These are phyloP conservation scores for Phodopus roborovskii DNA, from an alignment of 2,113 vertebrate genomes.

Conservation along the genomic window DNA sequence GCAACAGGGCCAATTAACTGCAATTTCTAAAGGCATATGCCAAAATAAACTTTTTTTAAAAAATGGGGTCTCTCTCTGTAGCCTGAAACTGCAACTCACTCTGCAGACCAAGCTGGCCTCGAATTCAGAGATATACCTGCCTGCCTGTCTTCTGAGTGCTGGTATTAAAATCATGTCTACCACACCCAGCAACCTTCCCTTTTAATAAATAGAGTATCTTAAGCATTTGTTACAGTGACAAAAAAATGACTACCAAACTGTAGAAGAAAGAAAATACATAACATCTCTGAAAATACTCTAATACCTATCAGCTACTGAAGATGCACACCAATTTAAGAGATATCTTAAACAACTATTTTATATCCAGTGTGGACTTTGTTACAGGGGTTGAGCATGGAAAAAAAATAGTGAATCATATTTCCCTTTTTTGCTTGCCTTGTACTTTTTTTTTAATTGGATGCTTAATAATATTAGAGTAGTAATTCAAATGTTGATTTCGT, in stretches of 20 bases:
- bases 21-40: background rate
- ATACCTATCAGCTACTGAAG: background rate
- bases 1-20: background rate
- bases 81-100: background rate
- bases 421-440: background rate
- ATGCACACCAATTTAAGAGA: background rate
- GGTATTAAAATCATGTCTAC: background rate
- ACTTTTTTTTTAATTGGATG: background rate
- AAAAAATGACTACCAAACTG: background rate
- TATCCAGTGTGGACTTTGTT: background rate
- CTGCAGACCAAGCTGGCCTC: background rate
- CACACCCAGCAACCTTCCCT: background rate
- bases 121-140: background rate
- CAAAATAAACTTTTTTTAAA: background rate
- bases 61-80: background rate
- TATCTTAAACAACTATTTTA: background rate
- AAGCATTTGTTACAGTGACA: background rate
- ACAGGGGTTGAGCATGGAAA: background rate
- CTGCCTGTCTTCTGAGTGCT: background rate
- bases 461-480: background rate
- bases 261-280: background rate
- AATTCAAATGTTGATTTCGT: background rate
- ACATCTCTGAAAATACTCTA: conserved; percentile 41
- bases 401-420: background rate
- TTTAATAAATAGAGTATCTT: background rate